Conservation (phyloP, 1,140 invertebrate species). For the Dendrolimus kikuchii region DNA sequence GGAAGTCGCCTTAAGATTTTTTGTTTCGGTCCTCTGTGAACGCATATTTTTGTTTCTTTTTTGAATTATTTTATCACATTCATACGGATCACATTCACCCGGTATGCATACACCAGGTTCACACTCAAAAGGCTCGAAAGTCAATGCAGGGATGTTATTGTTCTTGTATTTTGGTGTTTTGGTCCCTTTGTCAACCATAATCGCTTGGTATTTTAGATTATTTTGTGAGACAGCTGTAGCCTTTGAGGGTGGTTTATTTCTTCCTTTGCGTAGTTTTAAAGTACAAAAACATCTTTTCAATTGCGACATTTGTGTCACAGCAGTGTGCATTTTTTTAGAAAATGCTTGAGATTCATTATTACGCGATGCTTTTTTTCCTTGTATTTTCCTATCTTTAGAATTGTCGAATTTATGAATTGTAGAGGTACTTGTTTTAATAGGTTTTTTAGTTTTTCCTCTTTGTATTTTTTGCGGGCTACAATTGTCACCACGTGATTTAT, state of each 20-base stretch:
- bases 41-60: background rate
- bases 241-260: background rate
- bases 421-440: background rate
- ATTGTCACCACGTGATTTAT: background rate
- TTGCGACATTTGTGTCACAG: conserved; percentile 2
- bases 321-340: background rate
- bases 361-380: background rate
- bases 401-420: background rate
- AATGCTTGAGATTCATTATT: conserved; percentile 2
- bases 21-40: background rate
- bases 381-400: background rate
- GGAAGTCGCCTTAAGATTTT: background rate
- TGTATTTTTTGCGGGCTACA: background rate
- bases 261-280: conserved; percentile 6
- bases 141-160: background rate
- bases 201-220: background rate
- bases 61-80: conserved; percentile 10
- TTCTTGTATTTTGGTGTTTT: conserved; percentile 2
- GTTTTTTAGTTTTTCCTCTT: background rate
- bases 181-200: conserved; percentile 1
- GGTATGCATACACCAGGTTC: conserved; percentile 17
- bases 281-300: conserved; percentile 10
- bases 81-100: conserved; percentile 13
- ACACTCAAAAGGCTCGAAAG: conserved; percentile 15
- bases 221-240: background rate